These are phyloP conservation scores for Leptonema lineaticorne DNA, from an alignment of 1,140 invertebrate species.

Conservation along the genomic window DNA sequence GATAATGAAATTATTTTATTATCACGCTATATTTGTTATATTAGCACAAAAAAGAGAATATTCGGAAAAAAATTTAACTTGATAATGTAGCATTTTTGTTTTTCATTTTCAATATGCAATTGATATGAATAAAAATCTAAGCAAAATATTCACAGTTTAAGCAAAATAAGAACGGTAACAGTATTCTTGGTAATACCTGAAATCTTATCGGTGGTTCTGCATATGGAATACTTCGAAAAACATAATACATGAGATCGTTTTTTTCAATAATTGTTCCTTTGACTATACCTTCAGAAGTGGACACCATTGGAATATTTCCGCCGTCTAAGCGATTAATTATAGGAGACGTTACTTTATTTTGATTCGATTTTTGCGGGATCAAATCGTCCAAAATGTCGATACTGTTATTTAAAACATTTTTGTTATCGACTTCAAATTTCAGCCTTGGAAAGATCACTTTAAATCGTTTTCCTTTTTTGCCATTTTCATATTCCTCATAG, in stretches of 20 bases:
- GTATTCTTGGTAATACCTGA: slow-evolving; percentile 12
- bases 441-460: too few relatives aligned
- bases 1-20: too few relatives aligned
- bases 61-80: too few relatives aligned
- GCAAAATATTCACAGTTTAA: neutral
- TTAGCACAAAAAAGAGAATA: too few relatives aligned
- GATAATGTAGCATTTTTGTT: neutral
- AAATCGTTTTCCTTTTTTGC: too few relatives aligned
- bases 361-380: too few relatives aligned
- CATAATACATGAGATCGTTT: slow-evolving; percentile 1
- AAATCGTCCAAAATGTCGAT: too few relatives aligned
- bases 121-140: neutral
- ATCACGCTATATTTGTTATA: too few relatives aligned
- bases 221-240: slow-evolving; percentile 27
- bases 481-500: too few relatives aligned
- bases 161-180: neutral
- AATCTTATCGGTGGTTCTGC: slow-evolving; percentile 17
- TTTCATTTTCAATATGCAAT: neutral
- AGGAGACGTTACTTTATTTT: neutral
- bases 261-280: neutral
- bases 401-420: neutral
- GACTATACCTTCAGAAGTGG: slow-evolving; percentile 10
- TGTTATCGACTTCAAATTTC: neutral
- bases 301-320: slow-evolving; percentile 1
- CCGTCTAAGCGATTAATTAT: neutral